A percentile compares a stretch with the other conserved stretches of the same genome.
Evolutionary conservation across 2,797 vertebrate species (phyloP).

Genomic region (Helarctos malayanus): DNA sequence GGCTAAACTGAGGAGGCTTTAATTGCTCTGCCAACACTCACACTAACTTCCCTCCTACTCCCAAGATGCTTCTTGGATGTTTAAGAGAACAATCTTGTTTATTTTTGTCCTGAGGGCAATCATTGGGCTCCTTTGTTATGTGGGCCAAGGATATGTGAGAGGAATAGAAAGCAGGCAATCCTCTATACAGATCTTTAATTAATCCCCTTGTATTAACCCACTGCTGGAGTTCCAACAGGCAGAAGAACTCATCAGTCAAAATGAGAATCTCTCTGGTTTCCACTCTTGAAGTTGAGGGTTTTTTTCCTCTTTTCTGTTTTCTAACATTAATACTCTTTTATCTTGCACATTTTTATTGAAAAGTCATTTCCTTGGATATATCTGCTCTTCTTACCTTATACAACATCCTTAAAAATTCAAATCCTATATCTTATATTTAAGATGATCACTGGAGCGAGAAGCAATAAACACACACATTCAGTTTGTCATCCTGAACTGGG

Average conservation of each 20-base stretch:
- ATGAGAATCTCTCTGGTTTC: not conserved
- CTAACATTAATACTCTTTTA: not conserved
- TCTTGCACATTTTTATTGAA: not conserved
- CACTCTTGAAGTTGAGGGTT: not conserved
- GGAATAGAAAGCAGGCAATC: not conserved
- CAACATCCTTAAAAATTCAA: not conserved
- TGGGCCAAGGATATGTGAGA: not conserved
- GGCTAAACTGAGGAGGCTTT: not conserved
- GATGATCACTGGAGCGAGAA: not conserved
- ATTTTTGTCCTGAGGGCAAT: conserved; percentile 42
- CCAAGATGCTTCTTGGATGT: not conserved
- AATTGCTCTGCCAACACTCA: not conserved
- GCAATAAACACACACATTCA: not conserved
- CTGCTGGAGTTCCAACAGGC: not conserved
- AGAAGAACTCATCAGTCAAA: not conserved
- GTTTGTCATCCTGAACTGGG: not conserved
- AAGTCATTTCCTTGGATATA: not conserved
- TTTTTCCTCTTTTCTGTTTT: not conserved
- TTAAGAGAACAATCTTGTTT: not conserved
- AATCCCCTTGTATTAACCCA: not conserved
- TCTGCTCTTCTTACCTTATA: not conserved
- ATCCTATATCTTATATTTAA: not conserved
- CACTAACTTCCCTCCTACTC: not conserved
- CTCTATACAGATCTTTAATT: not conserved
- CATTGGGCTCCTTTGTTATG: not conserved